phyloP scores from a whole-genome alignment of 2,888 invertebrate species.

The Zygaena filipendulae region DNA sequence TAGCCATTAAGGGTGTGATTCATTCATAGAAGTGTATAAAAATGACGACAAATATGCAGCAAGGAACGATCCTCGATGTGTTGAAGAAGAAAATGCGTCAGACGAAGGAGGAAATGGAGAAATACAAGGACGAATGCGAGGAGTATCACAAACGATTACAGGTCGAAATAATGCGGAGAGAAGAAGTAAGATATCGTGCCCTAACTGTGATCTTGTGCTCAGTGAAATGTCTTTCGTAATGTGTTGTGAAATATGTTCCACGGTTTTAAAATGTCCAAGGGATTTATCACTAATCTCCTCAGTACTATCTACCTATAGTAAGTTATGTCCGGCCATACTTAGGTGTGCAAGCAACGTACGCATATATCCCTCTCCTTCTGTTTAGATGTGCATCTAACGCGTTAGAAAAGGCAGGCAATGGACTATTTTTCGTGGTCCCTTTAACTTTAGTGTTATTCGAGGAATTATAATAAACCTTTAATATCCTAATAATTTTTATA shows the following conservation, averaged over 20 bases:
- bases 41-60: conserved; percentile 91
- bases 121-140: conserved; percentile 97
- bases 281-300: conserved; percentile 47
- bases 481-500: too few species aligned
- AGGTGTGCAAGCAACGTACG: conserved; percentile 68
- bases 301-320: conserved; percentile 62
- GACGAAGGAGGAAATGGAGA: conserved; percentile 98
- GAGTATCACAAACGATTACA: conserved; percentile 95
- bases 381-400: conserved; percentile 32
- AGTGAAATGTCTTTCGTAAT: conserved; percentile 30
- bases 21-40: conserved; percentile 57
- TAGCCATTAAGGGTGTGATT: conserved; percentile 44
- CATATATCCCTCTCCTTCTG: conserved; percentile 61
- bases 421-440: conserved; percentile 38
- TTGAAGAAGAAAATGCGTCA: conserved; percentile 99
- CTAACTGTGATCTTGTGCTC: conserved; percentile 40
- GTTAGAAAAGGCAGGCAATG: conserved; percentile 45
- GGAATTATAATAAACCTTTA: too few species aligned
- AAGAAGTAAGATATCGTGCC: conserved; percentile 89
- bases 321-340: conserved; percentile 69
- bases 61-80: conserved; percentile 95
- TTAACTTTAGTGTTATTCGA: conserved; percentile 31
- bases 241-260: conserved; percentile 32
- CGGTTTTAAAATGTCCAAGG: too few species aligned
- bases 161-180: conserved; percentile 94